Evolutionary conservation across 2,797 vertebrate species (phyloP), one percentile per base, ranked within the genome.

Genomic region (Prionace glauca): DNA sequence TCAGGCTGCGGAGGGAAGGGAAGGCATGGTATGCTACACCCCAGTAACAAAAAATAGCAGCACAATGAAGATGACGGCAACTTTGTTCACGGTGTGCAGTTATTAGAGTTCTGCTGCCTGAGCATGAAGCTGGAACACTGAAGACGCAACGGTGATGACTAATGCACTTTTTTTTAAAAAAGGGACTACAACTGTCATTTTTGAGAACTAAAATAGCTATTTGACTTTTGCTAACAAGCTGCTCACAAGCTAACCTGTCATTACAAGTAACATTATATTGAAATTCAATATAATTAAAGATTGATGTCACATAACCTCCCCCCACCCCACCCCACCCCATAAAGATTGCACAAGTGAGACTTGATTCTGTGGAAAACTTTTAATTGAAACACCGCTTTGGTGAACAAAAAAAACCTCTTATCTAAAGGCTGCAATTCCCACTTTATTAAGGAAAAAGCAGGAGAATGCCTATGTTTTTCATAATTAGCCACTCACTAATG

Each of bases 391-490:
- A 45, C 41, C 20, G 5, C 41, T 84, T 84, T 84, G 41, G 81
- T 24, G 81, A 92, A 20, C n/a, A 92, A 92, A 92, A 92, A 92
- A 56, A 22, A 24, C 22, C 18, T 67, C 65, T 92, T 69, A 69
- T 92, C n/a, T 16, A 22, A 18, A 92, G n/a, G 65, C 62, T 2
- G 8, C 62, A 24, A 65, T 69, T 69, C 90, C n/a, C 90, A 41
- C 36, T 92, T 67, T 69, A 69, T 69, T 92, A 69, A 92, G 67
- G 50, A 56, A 92, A 67, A 67, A 41, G 11, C 62, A 67, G n/a
- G 90, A 92, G 81, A 92, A 92, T 92, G 62, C 36, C 62, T 41
- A 91, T 91, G 90, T 92, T 92, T 92, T 69, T n/a, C 5, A 92
- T 69, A 92, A 92, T 92, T 92, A 69, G 90, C 90, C n/a, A 69